Evolutionary conservation across 2,113 vertebrate genomes (phyloP).

Genomic region (Microtus richardsoni): DNA sequence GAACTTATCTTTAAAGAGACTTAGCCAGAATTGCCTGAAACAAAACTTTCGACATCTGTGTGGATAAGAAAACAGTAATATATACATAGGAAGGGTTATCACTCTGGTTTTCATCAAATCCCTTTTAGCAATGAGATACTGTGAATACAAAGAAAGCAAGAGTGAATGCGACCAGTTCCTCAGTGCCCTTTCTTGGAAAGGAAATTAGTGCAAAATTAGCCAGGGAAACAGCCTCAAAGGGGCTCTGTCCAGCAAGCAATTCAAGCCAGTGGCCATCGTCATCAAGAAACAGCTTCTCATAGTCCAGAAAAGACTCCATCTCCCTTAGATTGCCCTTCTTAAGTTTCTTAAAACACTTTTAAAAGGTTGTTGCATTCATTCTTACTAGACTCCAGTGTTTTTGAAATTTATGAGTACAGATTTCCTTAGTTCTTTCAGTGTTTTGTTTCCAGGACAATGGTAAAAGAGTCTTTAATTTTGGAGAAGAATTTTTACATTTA

Average conservation of each 20-base stretch:
- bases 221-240: neutral
- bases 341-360: neutral
- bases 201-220: neutral
- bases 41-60: constrained; percentile 6
- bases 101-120: neutral
- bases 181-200: neutral
- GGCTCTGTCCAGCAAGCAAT: neutral
- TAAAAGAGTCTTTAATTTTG: neutral
- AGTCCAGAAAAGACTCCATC: neutral
- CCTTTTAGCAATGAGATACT: constrained; percentile 10
- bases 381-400: neutral
- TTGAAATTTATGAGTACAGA: neutral
- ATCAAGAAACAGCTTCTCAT: neutral
- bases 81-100: neutral
- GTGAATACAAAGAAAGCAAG: neutral
- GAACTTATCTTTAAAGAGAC: constrained; percentile 37
- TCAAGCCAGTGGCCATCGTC: neutral
- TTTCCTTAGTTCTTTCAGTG: neutral
- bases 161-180: neutral
- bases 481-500: neutral
- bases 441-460: neutral
- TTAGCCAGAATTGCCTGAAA: constrained; percentile 21
- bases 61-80: neutral
- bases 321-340: neutral
- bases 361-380: neutral